Evolutionary conservation across 2,797 vertebrate species (phyloP).

Genomic region (Tenualosa thibaudeaui): DNA sequence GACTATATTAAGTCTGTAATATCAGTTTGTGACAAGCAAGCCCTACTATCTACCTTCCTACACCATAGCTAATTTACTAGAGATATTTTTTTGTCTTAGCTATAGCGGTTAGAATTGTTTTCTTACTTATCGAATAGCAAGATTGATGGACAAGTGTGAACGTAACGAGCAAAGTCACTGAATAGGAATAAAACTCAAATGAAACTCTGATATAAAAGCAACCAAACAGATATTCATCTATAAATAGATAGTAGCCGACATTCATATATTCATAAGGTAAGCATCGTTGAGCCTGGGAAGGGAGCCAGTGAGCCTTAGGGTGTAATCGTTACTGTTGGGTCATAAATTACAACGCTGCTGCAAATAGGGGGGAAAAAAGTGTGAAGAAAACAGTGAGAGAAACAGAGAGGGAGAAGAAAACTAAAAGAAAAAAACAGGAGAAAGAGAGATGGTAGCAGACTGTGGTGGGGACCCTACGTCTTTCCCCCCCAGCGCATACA

Average conservation of each 20-base stretch:
- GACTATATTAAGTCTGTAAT: neutral
- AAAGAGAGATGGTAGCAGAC: conserved; percentile 1
- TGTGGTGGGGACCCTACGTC: neutral
- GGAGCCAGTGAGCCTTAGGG: conserved; percentile 23
- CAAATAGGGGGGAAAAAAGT: neutral
- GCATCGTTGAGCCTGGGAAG: conserved; percentile 29
- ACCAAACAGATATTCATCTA: conserved; percentile 37
- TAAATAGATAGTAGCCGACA: conserved; percentile 34
- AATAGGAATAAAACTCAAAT: conserved; percentile 48
- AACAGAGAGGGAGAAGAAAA: conserved; percentile 38
- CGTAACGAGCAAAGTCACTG: conserved; percentile 42
- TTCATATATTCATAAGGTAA: conserved; percentile 37
- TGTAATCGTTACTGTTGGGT: conserved; percentile 28
- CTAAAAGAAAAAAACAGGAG: neutral
- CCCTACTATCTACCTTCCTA: neutral
- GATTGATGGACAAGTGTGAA: conserved; percentile 53
- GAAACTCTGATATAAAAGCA: conserved; percentile 33
- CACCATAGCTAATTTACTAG: conserved; percentile 19
- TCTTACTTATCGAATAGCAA: conserved; percentile 58
- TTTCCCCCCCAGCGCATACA: neutral
- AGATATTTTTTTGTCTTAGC: conserved; percentile 58
- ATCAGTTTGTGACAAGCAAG: neutral
- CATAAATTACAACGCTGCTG: conserved; percentile 22
- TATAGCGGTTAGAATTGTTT: conserved; percentile 26
- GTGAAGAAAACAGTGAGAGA: neutral